phyloP scores from a whole-genome alignment of 2,888 invertebrate species.

The Exocentrus adspersus region DNA sequence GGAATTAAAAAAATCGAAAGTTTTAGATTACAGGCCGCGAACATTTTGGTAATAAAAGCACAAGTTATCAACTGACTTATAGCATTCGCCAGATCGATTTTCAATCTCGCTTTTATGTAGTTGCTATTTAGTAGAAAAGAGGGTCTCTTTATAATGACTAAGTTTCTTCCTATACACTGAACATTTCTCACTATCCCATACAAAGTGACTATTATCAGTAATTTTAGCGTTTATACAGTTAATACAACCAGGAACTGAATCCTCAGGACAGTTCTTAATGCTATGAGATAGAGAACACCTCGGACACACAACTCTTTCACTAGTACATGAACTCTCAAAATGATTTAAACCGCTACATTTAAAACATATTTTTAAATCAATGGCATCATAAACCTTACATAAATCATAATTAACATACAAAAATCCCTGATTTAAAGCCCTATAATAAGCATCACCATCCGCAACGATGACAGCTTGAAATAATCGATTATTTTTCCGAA shows the following conservation, averaged over 20 bases:
- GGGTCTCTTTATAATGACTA: neutral
- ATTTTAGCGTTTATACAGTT: slow-evolving; percentile 1
- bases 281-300: neutral
- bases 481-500: neutral
- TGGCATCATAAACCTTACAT: neutral
- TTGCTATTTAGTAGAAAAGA: slow-evolving; percentile 8
- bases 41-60: slow-evolving; percentile 4
- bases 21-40: neutral
- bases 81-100: neutral
- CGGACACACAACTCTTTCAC: neutral
- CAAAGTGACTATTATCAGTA: neutral
- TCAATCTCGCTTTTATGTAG: neutral
- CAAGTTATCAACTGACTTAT: neutral
- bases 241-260: neutral
- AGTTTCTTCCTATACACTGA: slow-evolving; percentile 3
- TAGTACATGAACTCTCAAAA: neutral
- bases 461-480: neutral
- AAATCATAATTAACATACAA: neutral
- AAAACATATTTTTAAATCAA: neutral
- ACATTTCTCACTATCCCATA: neutral
- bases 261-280: slow-evolving; percentile 1
- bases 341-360: slow-evolving; percentile 1
- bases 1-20: neutral
- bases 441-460: neutral
- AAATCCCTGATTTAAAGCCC: neutral